A percentile compares a stretch with the other conserved stretches of the same genome.
phyloP scores from a whole-genome alignment of 2,113 vertebrate species.

The Gorsachius goisagi region DNA sequence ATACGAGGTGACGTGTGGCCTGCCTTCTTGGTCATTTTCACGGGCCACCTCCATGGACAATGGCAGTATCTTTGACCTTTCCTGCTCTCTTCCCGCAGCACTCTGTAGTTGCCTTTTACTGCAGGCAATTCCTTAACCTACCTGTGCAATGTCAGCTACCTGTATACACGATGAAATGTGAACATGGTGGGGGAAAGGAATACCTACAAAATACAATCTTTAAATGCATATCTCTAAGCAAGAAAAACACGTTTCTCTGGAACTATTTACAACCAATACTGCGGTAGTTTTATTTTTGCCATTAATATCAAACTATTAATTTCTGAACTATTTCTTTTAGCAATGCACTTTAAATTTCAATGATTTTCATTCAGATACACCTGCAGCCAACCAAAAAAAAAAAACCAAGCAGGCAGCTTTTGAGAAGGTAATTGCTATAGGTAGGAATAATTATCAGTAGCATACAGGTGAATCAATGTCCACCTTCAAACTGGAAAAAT shows the following conservation, averaged over 20 bases:
- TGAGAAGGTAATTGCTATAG: not conserved
- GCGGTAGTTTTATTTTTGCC: not conserved
- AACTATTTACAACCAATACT: not conserved
- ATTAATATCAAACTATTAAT: not conserved
- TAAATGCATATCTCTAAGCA: not conserved
- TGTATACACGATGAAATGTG: not conserved
- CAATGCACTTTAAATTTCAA: not conserved
- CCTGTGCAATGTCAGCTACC: not conserved
- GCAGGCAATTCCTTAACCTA: not conserved
- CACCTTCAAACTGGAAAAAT: not conserved
- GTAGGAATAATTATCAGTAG: not conserved
- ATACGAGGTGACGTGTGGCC: fast-evolving
- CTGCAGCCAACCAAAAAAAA: not conserved
- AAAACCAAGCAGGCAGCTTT: not conserved
- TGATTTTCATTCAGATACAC: not conserved
- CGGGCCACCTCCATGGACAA: fast-evolving
- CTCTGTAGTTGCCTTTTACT: not conserved
- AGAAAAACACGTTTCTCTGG: not conserved
- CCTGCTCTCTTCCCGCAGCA: not conserved
- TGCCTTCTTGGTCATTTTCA: not conserved
- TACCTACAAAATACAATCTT: not conserved
- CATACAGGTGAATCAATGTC: not conserved
- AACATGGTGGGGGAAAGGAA: not conserved
- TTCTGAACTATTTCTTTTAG: not conserved
- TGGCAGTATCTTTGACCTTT: not conserved